phyloP scores from a whole-genome alignment of 1,140 invertebrate genomes.

The Adelges cooleyi region DNA sequence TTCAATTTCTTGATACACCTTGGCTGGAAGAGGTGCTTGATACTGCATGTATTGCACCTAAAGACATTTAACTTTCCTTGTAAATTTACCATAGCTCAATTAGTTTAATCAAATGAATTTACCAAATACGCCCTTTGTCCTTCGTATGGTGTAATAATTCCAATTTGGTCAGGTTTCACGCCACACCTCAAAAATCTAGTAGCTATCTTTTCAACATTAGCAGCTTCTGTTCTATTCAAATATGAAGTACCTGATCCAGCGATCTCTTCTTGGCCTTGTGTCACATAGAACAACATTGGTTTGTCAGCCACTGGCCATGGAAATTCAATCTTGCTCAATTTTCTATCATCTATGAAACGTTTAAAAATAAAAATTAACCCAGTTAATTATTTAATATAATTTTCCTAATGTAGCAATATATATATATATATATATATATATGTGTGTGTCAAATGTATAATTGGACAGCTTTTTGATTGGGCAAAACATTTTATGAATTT shows the following conservation, averaged over 20 bases:
- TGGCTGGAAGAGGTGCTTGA: conserved; percentile 90
- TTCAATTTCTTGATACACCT: conserved; percentile 97
- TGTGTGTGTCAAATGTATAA: no score
- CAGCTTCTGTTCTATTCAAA: conserved; percentile 94
- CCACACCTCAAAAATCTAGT: conserved; percentile 87
- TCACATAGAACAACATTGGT: conserved; percentile 99
- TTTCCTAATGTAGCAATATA: no score
- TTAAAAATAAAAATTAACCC: not conserved
- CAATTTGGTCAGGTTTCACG: conserved; percentile 95
- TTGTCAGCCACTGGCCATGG: conserved; percentile 94
- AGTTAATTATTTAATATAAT: no score
- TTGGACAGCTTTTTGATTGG: no score
- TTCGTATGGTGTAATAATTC: conserved; percentile 99
- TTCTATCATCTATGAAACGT: conserved; percentile 60
- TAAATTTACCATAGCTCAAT: not conserved
- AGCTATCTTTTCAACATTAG: conserved; percentile 95
- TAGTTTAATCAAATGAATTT: conserved; percentile 6
- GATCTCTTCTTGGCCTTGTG: conserved; percentile 97
- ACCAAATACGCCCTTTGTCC: conserved; percentile 95
- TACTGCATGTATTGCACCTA: conserved; percentile 94
- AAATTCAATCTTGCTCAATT: conserved; percentile 84
- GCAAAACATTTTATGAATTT: no score
- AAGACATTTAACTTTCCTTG: not conserved
- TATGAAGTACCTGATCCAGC: conserved; percentile 97
- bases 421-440: no score